Conservation (phyloP, 2,113 vertebrate genomes). For the Micromys minutus region DNA sequence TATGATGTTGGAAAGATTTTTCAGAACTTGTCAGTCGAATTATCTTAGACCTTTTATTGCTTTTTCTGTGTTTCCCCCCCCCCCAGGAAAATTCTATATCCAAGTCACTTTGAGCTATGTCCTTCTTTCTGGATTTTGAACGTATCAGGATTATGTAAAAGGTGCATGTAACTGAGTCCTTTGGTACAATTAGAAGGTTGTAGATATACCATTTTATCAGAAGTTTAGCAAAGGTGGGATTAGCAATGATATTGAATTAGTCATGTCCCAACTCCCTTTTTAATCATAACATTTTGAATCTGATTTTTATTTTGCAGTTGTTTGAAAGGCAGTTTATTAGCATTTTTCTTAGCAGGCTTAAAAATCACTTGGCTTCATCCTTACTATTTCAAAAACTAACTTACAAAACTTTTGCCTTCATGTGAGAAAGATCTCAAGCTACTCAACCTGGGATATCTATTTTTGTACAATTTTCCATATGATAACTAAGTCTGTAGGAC, state of each 20-base stretch:
- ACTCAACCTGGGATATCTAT: background rate
- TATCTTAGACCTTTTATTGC: background rate
- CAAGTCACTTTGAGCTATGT: background rate
- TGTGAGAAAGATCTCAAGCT: background rate
- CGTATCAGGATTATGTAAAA: background rate
- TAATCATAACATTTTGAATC: background rate
- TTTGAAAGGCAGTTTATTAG: background rate
- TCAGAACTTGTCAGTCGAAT: background rate
- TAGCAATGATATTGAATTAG: background rate
- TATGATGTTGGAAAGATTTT: background rate
- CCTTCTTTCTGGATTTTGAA: background rate
- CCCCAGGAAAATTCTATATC: background rate
- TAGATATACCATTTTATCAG: background rate
- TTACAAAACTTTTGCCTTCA: background rate
- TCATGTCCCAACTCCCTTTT: background rate
- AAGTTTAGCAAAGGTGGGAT: background rate
- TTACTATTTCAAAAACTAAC: background rate
- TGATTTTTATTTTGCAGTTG: background rate
- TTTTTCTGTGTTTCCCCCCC: background rate
- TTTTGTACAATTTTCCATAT: background rate
- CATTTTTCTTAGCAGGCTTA: background rate
- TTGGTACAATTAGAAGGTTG: background rate
- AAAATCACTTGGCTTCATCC: background rate
- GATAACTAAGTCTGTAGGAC: background rate
- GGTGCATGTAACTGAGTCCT: background rate